Percentiles rank a stretch among this genome's conserved stretches.
Conservation (phyloP, 2,797 vertebrate species). For the Gallinago stenura region DNA sequence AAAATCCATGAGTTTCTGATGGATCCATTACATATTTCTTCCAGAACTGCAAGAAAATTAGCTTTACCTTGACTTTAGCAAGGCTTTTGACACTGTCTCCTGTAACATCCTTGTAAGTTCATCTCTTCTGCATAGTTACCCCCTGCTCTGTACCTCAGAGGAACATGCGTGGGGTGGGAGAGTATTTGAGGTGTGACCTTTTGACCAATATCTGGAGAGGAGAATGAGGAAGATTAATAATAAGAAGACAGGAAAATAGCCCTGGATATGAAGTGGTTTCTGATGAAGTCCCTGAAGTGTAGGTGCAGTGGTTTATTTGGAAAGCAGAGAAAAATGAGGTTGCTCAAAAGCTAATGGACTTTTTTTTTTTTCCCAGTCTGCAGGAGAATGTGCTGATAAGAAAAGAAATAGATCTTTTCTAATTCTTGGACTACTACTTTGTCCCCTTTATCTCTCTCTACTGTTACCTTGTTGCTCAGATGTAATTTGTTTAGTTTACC, state of each 20-base stretch:
- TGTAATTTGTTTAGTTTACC: conserved; percentile 47
- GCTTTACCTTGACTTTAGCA: not conserved
- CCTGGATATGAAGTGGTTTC: conserved; percentile 52
- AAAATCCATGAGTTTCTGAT: fast-evolving
- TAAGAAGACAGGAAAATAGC: conserved; percentile 24
- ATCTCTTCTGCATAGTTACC: not conserved
- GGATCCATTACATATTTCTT: not conserved
- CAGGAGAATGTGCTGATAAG: conserved; percentile 43
- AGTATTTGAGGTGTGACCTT: not conserved
- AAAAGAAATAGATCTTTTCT: conserved; percentile 70
- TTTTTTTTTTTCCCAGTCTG: not conserved
- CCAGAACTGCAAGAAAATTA: not conserved
- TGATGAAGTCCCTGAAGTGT: conserved; percentile 33
- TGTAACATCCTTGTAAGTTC: not conserved
- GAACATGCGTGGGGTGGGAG: not conserved
- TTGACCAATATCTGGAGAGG: not conserved
- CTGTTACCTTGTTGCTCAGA: not conserved
- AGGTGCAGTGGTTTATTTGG: conserved; percentile 72
- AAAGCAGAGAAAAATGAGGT: conserved; percentile 77
- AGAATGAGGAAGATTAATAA: not conserved
- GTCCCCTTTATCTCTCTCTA: conserved; percentile 16
- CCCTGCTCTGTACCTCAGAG: not conserved
- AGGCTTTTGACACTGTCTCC: not conserved
- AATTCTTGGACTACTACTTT: conserved; percentile 63
- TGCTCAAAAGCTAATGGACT: conserved; percentile 65